Percentiles rank a stretch among this genome's conserved stretches.
phyloP scores from a whole-genome alignment of 2,113 vertebrate genomes.

The Dermatemys mawii region DNA sequence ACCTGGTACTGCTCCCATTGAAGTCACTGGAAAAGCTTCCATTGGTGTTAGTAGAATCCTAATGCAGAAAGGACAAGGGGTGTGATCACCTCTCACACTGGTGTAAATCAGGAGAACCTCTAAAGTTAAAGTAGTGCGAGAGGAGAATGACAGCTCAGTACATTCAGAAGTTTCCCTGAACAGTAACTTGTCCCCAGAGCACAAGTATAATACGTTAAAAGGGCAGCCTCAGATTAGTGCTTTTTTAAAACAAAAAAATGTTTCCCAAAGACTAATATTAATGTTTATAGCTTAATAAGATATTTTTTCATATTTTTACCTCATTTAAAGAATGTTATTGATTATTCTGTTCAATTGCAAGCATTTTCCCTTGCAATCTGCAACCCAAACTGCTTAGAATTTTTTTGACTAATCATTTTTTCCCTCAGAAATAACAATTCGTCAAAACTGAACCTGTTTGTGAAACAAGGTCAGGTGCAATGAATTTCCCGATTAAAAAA shows the following conservation, averaged over 20 bases:
- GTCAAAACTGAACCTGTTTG: not conserved
- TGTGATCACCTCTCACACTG: not conserved
- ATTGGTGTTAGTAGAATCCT: not conserved
- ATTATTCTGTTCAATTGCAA: not conserved
- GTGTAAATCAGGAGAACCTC: not conserved
- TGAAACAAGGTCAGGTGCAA: not conserved
- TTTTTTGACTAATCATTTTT: not conserved
- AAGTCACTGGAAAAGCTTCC: rapidly evolving
- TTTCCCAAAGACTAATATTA: not conserved
- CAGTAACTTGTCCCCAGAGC: rapidly evolving
- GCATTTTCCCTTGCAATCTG: rapidly evolving
- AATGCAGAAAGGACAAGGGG: not conserved
- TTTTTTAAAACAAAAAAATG: not conserved
- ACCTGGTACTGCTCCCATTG: rapidly evolving
- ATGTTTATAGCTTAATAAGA: not conserved
- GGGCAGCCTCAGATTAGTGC: not conserved
- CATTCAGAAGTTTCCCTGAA: not conserved
- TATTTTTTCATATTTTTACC: rapidly evolving
- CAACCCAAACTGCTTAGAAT: not conserved
- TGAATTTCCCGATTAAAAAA: not conserved
- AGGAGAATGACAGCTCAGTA: not conserved
- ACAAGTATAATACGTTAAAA: not conserved
- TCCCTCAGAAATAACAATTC: not conserved
- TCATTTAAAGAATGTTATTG: not conserved
- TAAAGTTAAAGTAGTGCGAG: rapidly evolving